Evolutionary conservation across 2,888 invertebrate genomes (phyloP).

Genomic region (Pammene fasciana): DNA sequence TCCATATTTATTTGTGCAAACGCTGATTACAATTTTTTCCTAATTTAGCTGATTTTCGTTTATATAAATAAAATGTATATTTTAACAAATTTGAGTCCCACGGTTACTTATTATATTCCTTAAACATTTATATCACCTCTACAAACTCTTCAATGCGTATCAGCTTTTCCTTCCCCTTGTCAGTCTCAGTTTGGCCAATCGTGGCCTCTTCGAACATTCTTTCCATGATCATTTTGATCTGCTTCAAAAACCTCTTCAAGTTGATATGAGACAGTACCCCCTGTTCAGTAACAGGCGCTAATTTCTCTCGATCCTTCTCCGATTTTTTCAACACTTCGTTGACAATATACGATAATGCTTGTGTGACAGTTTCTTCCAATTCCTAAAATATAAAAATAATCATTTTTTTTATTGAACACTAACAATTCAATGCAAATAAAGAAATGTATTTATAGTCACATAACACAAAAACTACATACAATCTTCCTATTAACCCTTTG

Average conservation of each 20-base stretch:
- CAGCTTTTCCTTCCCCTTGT: conserved; percentile 48
- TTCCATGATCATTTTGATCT: conserved; percentile 68
- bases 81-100: conserved; percentile 13
- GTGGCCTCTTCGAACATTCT: conserved; percentile 61
- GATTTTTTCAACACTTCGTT: conserved; percentile 85
- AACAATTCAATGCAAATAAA: no score
- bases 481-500: no score
- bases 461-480: no score
- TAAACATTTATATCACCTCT: conserved; percentile 51
- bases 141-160: conserved; percentile 74
- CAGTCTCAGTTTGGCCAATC: conserved; percentile 47
- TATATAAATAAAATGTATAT: not conserved
- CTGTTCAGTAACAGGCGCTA: conserved; percentile 79
- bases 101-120: not conserved
- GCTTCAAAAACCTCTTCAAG: conserved; percentile 74
- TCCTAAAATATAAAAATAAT: conserved; percentile 83
- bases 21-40: not conserved
- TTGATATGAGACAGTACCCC: conserved; percentile 72
- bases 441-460: no score
- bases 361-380: conserved; percentile 91
- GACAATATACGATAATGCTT: conserved; percentile 85
- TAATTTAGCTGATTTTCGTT: not conserved
- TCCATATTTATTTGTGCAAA: not conserved
- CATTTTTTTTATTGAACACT: no score
- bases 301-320: conserved; percentile 85